Evolutionary conservation across 2,113 vertebrate genomes (phyloP).

Genomic region (Synchiropus splendidus): DNA sequence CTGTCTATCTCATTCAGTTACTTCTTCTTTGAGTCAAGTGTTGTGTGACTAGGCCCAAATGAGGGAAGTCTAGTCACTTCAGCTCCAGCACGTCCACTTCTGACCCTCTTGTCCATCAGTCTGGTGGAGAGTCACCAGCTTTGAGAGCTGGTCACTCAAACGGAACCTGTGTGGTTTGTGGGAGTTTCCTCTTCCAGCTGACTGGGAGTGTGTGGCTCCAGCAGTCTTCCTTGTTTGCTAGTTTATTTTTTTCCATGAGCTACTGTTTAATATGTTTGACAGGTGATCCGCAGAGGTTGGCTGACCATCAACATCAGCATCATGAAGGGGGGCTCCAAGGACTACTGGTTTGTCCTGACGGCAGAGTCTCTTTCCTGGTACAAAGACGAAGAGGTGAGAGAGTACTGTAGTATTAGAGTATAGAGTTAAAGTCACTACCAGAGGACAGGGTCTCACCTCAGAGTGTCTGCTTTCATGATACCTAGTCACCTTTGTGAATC

Average conservation of each 20-base stretch:
- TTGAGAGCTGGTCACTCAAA: constrained; percentile 25
- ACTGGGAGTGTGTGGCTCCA: not conserved
- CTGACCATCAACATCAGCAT: constrained; percentile 96
- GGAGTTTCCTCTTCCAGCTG: too few species aligned
- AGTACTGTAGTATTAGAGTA: too few species aligned
- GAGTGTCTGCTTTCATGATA: too few species aligned
- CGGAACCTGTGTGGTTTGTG: too few species aligned
- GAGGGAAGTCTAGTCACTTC: too few species aligned
- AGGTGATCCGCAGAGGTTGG: constrained; percentile 95
- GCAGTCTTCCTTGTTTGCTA: not conserved
- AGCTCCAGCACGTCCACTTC: constrained; percentile 14
- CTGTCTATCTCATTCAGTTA: too few species aligned
- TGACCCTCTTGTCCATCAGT: constrained; percentile 24
- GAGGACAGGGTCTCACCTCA: too few species aligned
- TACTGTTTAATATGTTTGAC: constrained; percentile 11
- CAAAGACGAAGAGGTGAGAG: constrained; percentile 93
- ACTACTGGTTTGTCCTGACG: constrained; percentile 96
- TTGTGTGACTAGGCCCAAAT: too few species aligned
- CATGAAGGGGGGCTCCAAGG: constrained; percentile 97
- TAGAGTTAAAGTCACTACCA: too few species aligned
- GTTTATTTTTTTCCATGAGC: not conserved
- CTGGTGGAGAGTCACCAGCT: constrained; percentile 24
- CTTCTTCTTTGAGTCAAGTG: too few species aligned
- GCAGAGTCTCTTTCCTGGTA: constrained; percentile 96
- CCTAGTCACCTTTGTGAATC: too few species aligned